Percentiles rank a stretch among this genome's conserved stretches.
Conservation (phyloP, 2,888 invertebrate species). For the Scaptomyza flava region DNA sequence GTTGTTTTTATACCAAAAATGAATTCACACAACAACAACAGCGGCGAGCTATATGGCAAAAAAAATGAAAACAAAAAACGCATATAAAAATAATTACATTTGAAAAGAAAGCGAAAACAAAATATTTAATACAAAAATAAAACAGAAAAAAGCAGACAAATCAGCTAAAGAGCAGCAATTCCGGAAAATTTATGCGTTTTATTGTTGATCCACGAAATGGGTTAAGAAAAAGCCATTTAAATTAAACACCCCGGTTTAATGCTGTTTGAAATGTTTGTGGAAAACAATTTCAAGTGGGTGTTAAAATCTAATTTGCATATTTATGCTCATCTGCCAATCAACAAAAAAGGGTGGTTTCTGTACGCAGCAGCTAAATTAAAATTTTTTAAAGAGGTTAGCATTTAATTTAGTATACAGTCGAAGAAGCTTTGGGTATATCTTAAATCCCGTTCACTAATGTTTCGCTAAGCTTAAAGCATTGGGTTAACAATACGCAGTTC, state of each 20-base stretch:
- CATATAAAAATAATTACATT: constrained; percentile 66
- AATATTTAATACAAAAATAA: constrained; percentile 20
- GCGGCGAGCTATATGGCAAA: neutral
- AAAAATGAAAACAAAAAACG: constrained; percentile 30
- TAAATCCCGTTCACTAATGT: accelerated
- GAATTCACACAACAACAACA: constrained; percentile 21
- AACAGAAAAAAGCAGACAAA: constrained; percentile 30
- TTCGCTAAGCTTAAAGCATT: neutral
- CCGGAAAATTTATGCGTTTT: constrained; percentile 66
- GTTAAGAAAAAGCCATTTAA: constrained; percentile 49
- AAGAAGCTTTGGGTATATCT: neutral
- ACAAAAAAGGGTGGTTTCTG: neutral
- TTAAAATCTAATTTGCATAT: constrained; percentile 34
- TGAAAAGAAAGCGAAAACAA: constrained; percentile 58
- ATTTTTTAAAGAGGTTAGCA: neutral
- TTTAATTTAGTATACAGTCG: too few relatives aligned
- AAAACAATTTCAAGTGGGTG: constrained; percentile 14
- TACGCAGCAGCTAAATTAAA: neutral
- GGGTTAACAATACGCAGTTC: neutral
- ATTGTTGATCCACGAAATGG: constrained; percentile 55
- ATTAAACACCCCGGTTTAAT: constrained; percentile 26
- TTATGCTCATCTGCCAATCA: constrained; percentile 1
- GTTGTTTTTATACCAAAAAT: constrained; percentile 43
- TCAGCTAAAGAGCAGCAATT: constrained; percentile 16
- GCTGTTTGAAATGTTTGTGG: constrained; percentile 8